Evolutionary conservation across 2,888 invertebrate genomes (phyloP).

Genomic region (Lottia gigantea): DNA sequence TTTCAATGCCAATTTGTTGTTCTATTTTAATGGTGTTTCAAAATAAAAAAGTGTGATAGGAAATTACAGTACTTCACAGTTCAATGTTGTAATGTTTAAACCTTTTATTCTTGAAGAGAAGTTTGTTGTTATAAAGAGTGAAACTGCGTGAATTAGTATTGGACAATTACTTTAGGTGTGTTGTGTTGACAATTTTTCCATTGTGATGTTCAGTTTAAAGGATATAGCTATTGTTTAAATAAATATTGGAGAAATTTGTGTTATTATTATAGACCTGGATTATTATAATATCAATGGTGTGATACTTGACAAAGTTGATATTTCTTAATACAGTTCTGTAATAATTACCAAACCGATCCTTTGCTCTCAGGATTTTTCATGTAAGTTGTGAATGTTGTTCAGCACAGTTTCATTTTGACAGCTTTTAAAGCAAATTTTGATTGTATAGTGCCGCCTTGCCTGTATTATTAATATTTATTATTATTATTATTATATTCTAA

Average conservation of each 20-base stretch:
- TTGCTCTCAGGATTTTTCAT: constrained; percentile 1
- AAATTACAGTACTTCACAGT: constrained; percentile 29
- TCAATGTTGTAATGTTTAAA: constrained; percentile 28
- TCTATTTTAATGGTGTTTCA: constrained; percentile 15
- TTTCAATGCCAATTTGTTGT: constrained; percentile 26
- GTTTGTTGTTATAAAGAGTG: constrained; percentile 22
- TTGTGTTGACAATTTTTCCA: constrained; percentile 14
- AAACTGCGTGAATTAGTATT: constrained; percentile 14
- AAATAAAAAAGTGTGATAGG: constrained; percentile 28
- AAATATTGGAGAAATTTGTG: constrained; percentile 4
- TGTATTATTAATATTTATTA: neutral
- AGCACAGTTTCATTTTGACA: constrained; percentile 4
- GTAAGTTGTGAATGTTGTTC: constrained; percentile 11
- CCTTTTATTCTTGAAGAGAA: constrained; percentile 20
- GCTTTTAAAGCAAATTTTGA: constrained; percentile 8
- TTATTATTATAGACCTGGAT: neutral
- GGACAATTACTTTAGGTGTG: constrained; percentile 17
- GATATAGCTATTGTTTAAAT: constrained; percentile 2
- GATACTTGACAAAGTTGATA: too few relatives aligned
- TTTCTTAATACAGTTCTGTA: too few relatives aligned
- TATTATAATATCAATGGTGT: too few relatives aligned
- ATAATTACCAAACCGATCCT: neutral
- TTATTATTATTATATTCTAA: constrained; percentile 1
- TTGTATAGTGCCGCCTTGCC: constrained; percentile 11
- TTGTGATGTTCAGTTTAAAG: neutral